Base-by-base conservation (phyloP, 2,888 invertebrate species). In the Hydraecia micacea region DNA sequence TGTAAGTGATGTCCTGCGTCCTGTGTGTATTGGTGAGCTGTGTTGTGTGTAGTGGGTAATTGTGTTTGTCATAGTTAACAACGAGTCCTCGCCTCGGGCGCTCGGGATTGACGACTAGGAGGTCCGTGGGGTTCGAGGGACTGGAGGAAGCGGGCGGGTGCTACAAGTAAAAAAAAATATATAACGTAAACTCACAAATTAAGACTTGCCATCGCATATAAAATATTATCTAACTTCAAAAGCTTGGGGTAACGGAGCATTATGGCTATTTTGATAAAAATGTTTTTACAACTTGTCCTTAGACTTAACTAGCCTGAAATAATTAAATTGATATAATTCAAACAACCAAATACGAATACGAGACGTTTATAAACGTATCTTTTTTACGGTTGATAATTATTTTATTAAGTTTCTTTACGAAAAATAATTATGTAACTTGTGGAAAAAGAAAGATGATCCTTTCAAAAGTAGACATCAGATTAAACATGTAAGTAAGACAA, bases 1-100 rank as follows among this genome's bases (percentile, higher is more conserved):
- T 39, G 60, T 60, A 62, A 58, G 77, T 67, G 79, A 66, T 85
- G 85, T 85, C 75, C 84, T 15, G 77, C 67, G 18, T 28, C 13
- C 11, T 75, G 36, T 58, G 62, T 79, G 58, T 77, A 66, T 9
- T 77, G 39, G 49, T 75, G 58, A 32, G 65, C 28, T 67, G 63
- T 62, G 83, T 79, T 91, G 92, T 92, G 90, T 92, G 89, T 89
- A 86, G 89, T 81, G 83, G 90, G 90, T 94, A 93, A 94, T 94
- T 94, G 92, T 95, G 93, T 94, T 94, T 94, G 93, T 92, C 91
- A 90, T 92, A 92, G 94, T 94, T 94, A 94, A 93, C 93, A 90
- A 90, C 90, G 90, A 89, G 89, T 83, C 89, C 89, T 89, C 92
- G 94, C 92, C 86, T 85, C 86, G 78, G 91, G 94, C 93, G 86